Evolutionary conservation across 2,888 invertebrate genomes (phyloP), one percentile per base, ranked within the genome.

Genomic region (Parasteatoda lunata): DNA sequence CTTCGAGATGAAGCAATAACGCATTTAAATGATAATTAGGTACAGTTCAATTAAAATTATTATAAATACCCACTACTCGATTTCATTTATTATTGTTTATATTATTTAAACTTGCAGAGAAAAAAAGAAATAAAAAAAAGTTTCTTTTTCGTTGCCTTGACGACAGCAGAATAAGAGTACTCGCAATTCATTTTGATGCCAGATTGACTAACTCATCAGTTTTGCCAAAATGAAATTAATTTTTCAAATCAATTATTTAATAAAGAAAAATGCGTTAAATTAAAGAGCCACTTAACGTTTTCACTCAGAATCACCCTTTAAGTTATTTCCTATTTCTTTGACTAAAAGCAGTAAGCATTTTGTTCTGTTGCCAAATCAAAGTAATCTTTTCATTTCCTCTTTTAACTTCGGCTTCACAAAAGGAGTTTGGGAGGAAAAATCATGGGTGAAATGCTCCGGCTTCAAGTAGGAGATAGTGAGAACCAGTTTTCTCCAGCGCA

Each of bases 61-160:
- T 68, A 9, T 7, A 9, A 6, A 68, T 9, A n/a, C 0, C 8
- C n/a, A 5, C 45, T 15, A 6, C 15, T 45, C 68, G 15, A 11
- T 4, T 11, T 13, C 4, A 59, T n/a, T 59, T 30, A 68, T 68
- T 45, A 68, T 30, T 45, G 45, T 68, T 45, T 68, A 30, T 9
- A 68, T n/a, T 45, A 68, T 30, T 30, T 30, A 30, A 30, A 30
- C 30, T 30, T 30, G 30, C 30, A 30, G 30, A 30, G 30, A 30
- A 45, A 68, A 45, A 45, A 45, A 45, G 68, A 4, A 15, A 15
- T 30, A 73, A 30, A 48, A 71, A 71, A 73, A 73, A 54, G 51
- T 30, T 71, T 59, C 51, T 52, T 7, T 30, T 45, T 59, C 80
- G 80, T 80, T 80, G 80, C 80, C 80, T 80, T 73, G 80, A 80